These are phyloP conservation scores for Hucho hucho DNA, from an alignment of 2,113 vertebrate species.

Conservation along the genomic window DNA sequence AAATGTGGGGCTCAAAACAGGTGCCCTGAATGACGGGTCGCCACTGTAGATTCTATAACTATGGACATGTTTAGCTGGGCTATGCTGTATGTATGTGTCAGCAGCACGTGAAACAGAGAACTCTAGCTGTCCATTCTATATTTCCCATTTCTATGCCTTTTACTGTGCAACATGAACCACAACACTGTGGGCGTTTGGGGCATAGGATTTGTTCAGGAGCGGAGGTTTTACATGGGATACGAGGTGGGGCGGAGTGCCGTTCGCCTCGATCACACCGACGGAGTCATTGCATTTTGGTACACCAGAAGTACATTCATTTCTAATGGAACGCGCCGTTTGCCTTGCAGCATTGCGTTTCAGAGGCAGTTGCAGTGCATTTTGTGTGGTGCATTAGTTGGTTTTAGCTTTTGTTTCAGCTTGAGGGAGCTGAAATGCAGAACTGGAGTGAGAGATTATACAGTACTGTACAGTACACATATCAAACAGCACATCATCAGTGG, in stretches of 20 bases:
- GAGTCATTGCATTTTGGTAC: too few relatives aligned
- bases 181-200: slow-evolving; percentile 69
- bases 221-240: slow-evolving; percentile 42
- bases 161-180: slow-evolving; percentile 77
- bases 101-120: slow-evolving; percentile 37
- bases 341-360: too few relatives aligned
- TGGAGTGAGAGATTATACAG: slow-evolving; percentile 16
- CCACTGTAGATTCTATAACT: slow-evolving; percentile 34
- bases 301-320: too few relatives aligned
- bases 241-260: slow-evolving; percentile 68
- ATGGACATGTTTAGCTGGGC: slow-evolving; percentile 48
- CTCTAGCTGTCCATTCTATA: slow-evolving; percentile 45
- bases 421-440: slow-evolving; percentile 47
- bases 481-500: slow-evolving; percentile 26
- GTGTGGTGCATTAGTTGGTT: too few relatives aligned
- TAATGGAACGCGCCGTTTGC: too few relatives aligned
- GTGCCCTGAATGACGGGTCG: slow-evolving; percentile 58
- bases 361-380: too few relatives aligned
- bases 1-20: slow-evolving; percentile 9
- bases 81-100: slow-evolving; percentile 71
- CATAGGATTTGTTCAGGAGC: slow-evolving; percentile 10
- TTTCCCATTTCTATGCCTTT: slow-evolving; percentile 70
- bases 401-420: slow-evolving; percentile 41
- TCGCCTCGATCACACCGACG: too few relatives aligned
- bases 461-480: slow-evolving; percentile 38